Evolutionary conservation across 2,113 vertebrate genomes (phyloP), one percentile per base, ranked within the genome.

Genomic region (Pterocles burchelli): DNA sequence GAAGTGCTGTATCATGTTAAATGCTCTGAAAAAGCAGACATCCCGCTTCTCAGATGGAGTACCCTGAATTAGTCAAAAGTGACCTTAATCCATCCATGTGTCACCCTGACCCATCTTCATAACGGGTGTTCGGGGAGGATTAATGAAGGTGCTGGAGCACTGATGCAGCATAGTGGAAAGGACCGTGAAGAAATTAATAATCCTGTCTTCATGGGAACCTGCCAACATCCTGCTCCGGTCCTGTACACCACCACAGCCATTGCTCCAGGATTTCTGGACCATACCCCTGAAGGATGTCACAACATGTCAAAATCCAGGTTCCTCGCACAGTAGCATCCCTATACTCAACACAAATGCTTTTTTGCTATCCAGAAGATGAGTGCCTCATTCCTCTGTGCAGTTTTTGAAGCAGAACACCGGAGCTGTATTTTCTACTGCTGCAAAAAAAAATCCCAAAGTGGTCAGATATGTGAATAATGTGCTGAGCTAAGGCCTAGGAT

Each of bases 11-110:
- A 80, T 92, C 79, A 43, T 46, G 79, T 79, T 71, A 70, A 95
- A 88, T 34, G 80, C 89, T 93, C 76, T 29, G 79, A 65, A 85
- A 76, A 76, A 12, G 74, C 91, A 78, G 91, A 55, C 65, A 13
- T 59, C 52, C 41, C 0, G 17, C 89, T 91, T 68, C 90, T 82
- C 58, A 49, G 77, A 73, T 74, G 86, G 77, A 95, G 36, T 45
- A 72, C 84, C 58, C 87, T 26, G 74, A 95, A 91, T 94, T 65
- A 95, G 91, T 85, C 84, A 78, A 78, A 94, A 91, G 66, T 88
- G 95, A 95, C 91, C 89, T 96, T 88, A 25, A 96, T 91, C 94
- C 88, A 77, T 86, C 88, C 83, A 21, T 11, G 59, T 82, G 68
- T 93, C 95, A 89, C 89, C 88, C 77, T 72, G 58, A 73, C 77